phyloP scores from a whole-genome alignment of 2,888 invertebrate species.

The Bugula neritina region DNA sequence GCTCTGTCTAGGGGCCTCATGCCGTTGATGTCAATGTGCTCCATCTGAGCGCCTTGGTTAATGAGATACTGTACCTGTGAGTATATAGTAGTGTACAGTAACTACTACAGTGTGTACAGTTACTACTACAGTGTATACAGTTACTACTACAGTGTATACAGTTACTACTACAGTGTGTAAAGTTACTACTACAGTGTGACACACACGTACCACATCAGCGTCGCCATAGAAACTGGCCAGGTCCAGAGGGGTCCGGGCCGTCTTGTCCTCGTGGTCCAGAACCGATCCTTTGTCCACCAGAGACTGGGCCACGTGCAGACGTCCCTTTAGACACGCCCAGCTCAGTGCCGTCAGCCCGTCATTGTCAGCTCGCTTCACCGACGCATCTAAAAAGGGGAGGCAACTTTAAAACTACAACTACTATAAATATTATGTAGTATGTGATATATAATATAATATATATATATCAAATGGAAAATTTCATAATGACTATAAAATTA shows the following conservation, averaged over 20 bases:
- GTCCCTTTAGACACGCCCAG: slow-evolving; percentile 84
- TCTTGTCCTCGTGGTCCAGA: slow-evolving; percentile 75
- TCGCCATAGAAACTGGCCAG: slow-evolving; percentile 66
- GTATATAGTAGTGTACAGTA: slow-evolving; percentile 28
- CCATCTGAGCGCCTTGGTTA: slow-evolving; percentile 81
- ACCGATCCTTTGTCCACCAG: slow-evolving; percentile 77
- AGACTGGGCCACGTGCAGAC: slow-evolving; percentile 67
- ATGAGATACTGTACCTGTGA: slow-evolving; percentile 68
- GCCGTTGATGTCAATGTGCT: slow-evolving; percentile 84
- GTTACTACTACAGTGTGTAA: slow-evolving; percentile 54
- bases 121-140: slow-evolving; percentile 55
- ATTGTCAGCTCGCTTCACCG: slow-evolving; percentile 70
- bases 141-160: neutral
- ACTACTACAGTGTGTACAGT: slow-evolving; percentile 29
- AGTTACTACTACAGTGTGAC: neutral
- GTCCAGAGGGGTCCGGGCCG: slow-evolving; percentile 84
- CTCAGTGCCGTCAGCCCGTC: slow-evolving; percentile 84
- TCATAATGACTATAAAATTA: too few species aligned
- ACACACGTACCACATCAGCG: slow-evolving; percentile 53
- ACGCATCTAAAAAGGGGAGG: slow-evolving; percentile 63
- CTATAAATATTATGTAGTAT: too few species aligned
- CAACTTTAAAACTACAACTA: too few species aligned
- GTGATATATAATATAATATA: too few species aligned
- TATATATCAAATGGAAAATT: too few species aligned
- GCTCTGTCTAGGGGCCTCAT: slow-evolving; percentile 87